A percentile compares a stretch with the other conserved stretches of the same genome.
These are phyloP conservation scores for Oreochromis mossambicus DNA, from an alignment of 2,797 vertebrate genomes.

Conservation along the genomic window DNA sequence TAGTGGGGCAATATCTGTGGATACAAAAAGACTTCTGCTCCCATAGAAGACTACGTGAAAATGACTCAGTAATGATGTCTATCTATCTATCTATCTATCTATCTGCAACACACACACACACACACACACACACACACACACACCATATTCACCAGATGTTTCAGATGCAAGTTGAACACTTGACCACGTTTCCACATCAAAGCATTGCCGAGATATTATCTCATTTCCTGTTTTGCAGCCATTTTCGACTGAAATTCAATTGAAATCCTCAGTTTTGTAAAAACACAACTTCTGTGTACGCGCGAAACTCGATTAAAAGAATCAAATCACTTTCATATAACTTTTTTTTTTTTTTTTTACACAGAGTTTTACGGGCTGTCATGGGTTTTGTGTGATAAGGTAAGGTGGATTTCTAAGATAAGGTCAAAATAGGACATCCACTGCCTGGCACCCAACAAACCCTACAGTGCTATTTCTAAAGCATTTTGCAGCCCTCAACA, in stretches of 20 bases:
- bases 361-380: background rate
- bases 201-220: background rate
- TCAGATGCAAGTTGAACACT: background rate
- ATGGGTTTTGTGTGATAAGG: background rate
- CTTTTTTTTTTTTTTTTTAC: background rate
- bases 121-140: background rate
- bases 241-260: background rate
- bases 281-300: accelerated
- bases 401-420: background rate
- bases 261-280: background rate
- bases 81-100: too few species aligned
- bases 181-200: background rate
- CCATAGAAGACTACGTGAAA: background rate
- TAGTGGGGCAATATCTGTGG: background rate
- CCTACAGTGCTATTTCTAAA: background rate
- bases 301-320: background rate
- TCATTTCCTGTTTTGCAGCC: background rate
- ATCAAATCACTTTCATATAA: background rate
- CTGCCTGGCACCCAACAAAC: background rate
- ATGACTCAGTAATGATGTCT: background rate
- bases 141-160: background rate
- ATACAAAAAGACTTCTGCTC: background rate
- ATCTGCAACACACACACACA: background rate
- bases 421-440: background rate
- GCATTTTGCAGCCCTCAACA: background rate